These are phyloP conservation scores for Lemur catta DNA, from an alignment of 2,797 vertebrate genomes.

Conservation along the genomic window DNA sequence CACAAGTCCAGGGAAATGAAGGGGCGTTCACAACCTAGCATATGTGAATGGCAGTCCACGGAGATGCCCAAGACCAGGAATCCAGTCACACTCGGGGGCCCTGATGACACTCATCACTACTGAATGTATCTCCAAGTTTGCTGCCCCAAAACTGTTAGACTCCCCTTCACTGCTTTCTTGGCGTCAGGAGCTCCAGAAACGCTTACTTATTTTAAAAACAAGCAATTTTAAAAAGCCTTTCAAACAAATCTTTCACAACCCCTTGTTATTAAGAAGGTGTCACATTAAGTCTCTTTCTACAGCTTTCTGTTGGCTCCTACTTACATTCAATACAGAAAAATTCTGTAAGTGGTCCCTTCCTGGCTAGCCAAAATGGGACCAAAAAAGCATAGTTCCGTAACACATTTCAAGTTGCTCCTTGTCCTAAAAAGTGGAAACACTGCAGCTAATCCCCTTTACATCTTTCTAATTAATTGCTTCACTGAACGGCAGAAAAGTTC, in stretches of 20 bases:
- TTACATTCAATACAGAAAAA: background rate
- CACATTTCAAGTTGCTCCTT: background rate
- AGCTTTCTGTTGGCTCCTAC: background rate
- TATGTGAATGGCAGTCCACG: accelerated
- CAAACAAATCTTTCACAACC: background rate
- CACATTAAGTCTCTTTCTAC: background rate
- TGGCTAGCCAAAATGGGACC: background rate
- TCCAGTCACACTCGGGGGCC: background rate
- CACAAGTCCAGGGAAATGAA: background rate
- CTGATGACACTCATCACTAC: background rate
- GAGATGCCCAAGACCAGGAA: background rate
- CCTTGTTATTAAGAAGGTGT: background rate
- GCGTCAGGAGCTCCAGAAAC: background rate
- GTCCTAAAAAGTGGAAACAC: background rate
- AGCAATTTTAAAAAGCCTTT: background rate
- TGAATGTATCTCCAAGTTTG: background rate
- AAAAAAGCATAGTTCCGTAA: background rate
- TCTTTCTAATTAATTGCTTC: background rate
- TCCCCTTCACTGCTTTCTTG: background rate
- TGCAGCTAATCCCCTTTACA: background rate
- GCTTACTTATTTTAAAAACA: background rate
- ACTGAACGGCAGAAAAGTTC: background rate
- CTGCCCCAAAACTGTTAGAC: background rate
- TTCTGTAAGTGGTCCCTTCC: background rate
- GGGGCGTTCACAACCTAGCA: background rate